Conservation (phyloP, 2,888 invertebrate species). For the Eupithecia inturbata region DNA sequence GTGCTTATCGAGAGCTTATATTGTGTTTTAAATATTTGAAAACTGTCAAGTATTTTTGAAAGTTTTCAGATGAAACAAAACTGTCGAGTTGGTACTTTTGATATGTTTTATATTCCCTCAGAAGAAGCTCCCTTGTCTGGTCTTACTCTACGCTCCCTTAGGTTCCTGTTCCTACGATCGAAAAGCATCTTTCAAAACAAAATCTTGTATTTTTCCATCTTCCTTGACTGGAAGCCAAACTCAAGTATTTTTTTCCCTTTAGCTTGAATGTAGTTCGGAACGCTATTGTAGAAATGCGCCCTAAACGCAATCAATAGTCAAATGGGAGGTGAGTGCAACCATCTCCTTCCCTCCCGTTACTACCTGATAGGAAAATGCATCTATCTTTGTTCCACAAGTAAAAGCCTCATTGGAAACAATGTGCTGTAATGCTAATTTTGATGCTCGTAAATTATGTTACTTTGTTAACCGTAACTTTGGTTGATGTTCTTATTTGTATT, state of each 20-base stretch:
- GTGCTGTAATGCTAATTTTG: not conserved
- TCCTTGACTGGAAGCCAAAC: not conserved
- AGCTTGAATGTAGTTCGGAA: not conserved
- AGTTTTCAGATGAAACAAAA: too few species aligned
- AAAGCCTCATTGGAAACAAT: conserved; percentile 4
- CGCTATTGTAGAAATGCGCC: not conserved
- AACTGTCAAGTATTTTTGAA: too few species aligned
- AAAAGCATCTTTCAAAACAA: too few species aligned
- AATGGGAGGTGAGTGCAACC: conserved; percentile 16
- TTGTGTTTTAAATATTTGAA: too few species aligned
- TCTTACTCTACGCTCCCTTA: too few species aligned
- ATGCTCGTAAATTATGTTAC: not conserved
- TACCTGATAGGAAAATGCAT: conserved; percentile 1
- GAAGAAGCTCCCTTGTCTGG: too few species aligned
- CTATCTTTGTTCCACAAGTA: not conserved
- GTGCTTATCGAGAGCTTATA: too few species aligned
- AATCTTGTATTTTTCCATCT: not conserved
- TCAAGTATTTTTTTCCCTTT: not conserved
- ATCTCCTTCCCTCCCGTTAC: conserved; percentile 18
- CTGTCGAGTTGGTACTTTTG: too few species aligned
- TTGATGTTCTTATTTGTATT: not conserved
- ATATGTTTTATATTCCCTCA: too few species aligned
- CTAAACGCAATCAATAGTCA: conserved; percentile 22
- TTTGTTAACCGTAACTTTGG: not conserved
- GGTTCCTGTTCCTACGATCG: too few species aligned